A percentile compares a stretch with the other conserved stretches of the same genome.
phyloP scores from a whole-genome alignment of 2,888 invertebrate genomes.

The Urechis unicinctus region DNA sequence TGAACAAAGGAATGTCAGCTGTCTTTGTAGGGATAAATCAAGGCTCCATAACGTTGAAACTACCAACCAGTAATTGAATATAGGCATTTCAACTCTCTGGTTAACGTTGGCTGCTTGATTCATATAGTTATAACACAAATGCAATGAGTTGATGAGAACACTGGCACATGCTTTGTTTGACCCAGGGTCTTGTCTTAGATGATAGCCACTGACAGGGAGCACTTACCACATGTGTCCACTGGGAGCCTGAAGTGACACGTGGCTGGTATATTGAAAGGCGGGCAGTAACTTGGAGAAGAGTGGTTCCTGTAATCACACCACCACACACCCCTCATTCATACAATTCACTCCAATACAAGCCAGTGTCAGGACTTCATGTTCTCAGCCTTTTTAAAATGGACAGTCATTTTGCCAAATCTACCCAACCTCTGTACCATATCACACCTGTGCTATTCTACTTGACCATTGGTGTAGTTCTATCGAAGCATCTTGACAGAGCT shows the following conservation, averaged over 20 bases:
- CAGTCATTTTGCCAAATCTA: not conserved
- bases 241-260: slow-evolving; percentile 92
- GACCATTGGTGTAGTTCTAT: not conserved
- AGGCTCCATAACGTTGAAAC: no score
- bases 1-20: not conserved
- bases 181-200: no score
- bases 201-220: no score
- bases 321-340: no score
- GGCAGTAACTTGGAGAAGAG: slow-evolving; percentile 78
- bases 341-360: not conserved
- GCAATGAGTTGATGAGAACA: no score
- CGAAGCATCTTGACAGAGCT: not conserved
- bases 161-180: no score
- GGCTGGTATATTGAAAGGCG: slow-evolving; percentile 96
- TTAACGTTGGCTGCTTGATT: no score
- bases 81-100: no score
- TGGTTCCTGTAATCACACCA: slow-evolving; percentile 65
- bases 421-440: not conserved
- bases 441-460: not conserved
- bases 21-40: no score
- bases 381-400: not conserved
- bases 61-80: no score
- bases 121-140: no score
- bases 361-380: slow-evolving; percentile 1
- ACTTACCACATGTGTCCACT: slow-evolving; percentile 93